Evolutionary conservation across 1,140 invertebrate species (phyloP), one percentile per base, ranked within the genome.

Genomic region (Lethrus apterus): DNA sequence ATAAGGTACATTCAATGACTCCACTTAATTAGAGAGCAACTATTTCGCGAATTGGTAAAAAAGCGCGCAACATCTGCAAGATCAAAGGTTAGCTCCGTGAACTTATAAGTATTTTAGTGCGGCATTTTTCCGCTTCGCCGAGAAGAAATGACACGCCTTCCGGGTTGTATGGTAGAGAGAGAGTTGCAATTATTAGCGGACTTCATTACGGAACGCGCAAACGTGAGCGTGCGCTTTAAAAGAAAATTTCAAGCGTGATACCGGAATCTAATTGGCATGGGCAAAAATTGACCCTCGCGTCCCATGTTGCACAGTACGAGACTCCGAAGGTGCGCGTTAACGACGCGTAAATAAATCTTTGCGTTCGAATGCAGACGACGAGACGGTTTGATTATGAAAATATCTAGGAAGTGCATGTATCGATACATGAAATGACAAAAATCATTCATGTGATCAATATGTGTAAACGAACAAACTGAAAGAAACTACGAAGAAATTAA

Each of bases 21-120:
- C 34, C 45, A 44, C 47, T 57, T 57, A 57, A 57, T 57, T 57
- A 57, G 50, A 57, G 55, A 51, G 52, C 55, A 54, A 55, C 52
- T 50, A 57, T 54, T 57, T 57, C 43, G 35, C 18, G 32, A 52
- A 48, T 50, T 52, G 38, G 20, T n/a, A 21, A 19, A 55, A 55
- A 58, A 55, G 55, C 44, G 46, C 34, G 47, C 52, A 50, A 53
- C 56, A 58, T 58, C 56, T 58, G 53, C 56, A 52, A 52, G 53
- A 46, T 55, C 53, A 58, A 53, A 58, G 56, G 53, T 58, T 50
- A 55, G 45, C 45, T 55, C 52, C 56, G 56, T 58, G 56, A 58
- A 58, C 56, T 51, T 54, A 55, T 58, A 58, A 55, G 47, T 47
- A 58, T 58, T 55, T 55, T 58, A 55, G 45, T 45, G 53, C 35